Evolutionary conservation across 1,140 invertebrate genomes (phyloP), one percentile per base, ranked within the genome.

Genomic region (Brachionus asplanchnoidis): DNA sequence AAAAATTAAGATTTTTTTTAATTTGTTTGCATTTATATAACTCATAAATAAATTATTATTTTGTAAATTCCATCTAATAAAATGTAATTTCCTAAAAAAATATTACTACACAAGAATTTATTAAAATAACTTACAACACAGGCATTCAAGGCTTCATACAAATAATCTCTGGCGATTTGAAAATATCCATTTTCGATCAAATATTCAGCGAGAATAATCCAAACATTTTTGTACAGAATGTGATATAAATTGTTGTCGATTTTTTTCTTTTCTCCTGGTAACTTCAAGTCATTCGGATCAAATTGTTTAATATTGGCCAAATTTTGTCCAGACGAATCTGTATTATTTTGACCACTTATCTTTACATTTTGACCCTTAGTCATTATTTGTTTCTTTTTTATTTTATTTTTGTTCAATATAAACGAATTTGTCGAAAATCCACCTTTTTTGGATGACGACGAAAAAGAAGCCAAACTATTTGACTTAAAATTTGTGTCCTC

Each of bases 121-220:
- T n/a, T 28, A 28, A 28, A 68, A 26, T 32, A 36, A 73, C 53
- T 23, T 82, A 65, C 79, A 60, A 56, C 14, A 60, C 23, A 36
- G 42, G 42, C 46, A 40, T 65, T 82, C 20, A 82, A 17, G 6
- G 50, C n/a, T 82, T 82, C 79, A 20, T 65, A 26, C 14, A 82
- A 66, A 65, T 82, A 82, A 44, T 82, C 79, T 28, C 79, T 82
- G 32, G 79, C 79, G 6, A 44, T 42, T 68, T 82, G 79, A 46
- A 65, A 60, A 40, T 36, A 36, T 9, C 79, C 79, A 60, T 42
- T 82, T 26, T 68, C 36, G 4, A 82, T 82, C 26, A 82, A 82
- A 42, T 65, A 65, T 32, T 82, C 79, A 65, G 53, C 79, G 7
- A 82, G 17, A 17, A 65, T n/a, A 46, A 82, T 42, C 79, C 79